These are phyloP conservation scores for Lithobates pipiens DNA, from an alignment of 2,797 vertebrate genomes.

Conservation along the genomic window DNA sequence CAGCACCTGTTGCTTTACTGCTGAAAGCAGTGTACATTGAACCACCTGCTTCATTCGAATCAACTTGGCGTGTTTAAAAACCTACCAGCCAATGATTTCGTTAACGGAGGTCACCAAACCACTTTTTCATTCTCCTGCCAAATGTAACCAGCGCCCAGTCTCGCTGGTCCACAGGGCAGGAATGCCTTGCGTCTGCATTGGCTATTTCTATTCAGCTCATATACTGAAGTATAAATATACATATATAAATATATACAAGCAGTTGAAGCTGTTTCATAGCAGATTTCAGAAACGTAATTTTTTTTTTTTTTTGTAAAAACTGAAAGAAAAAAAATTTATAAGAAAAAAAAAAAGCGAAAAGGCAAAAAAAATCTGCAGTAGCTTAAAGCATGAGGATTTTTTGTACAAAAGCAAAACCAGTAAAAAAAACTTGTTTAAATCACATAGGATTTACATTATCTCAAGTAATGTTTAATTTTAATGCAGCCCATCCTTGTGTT, in stretches of 20 bases:
- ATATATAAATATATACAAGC: constrained; percentile 59
- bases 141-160: not conserved
- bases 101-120: not conserved
- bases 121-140: not conserved
- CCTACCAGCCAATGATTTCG: not conserved
- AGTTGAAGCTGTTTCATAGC: constrained; percentile 38
- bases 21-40: not conserved
- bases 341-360: constrained; percentile 42
- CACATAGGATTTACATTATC: constrained; percentile 49
- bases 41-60: not conserved
- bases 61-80: not conserved
- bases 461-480: constrained; percentile 53
- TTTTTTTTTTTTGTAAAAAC: constrained; percentile 48
- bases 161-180: not conserved
- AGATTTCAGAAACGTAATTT: not conserved
- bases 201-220: constrained; percentile 31
- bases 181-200: not conserved
- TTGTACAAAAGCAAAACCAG: constrained; percentile 55
- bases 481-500: constrained; percentile 44
- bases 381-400: constrained; percentile 61
- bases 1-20: not conserved
- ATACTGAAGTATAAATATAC: constrained; percentile 59
- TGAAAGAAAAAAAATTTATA: constrained; percentile 46
- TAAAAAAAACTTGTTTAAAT: constrained; percentile 37
- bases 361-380: constrained; percentile 52